Base-by-base conservation (phyloP, 2,888 invertebrate species). In the Cataglyphis livida region DNA sequence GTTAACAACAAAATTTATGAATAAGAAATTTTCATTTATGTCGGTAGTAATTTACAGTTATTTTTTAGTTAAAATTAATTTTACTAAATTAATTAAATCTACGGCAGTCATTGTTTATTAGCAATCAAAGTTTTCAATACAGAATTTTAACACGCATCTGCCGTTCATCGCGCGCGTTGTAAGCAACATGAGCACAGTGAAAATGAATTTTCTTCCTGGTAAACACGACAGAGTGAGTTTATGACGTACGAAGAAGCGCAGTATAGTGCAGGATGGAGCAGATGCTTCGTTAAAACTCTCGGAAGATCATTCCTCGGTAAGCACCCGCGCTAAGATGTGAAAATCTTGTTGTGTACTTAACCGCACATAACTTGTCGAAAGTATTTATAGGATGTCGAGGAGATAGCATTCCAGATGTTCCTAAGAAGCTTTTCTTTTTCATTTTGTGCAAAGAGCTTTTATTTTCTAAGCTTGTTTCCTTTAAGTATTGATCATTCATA, bases 281-380 rank as follows among this genome's bases (percentile, higher is more conserved):
- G 74, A 54, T 66, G 65, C 21, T 62, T 74, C 62, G 71, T 87
- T 87, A 75, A 87, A 70, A 70, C 71, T 81, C 64, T 65, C 12
- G 41, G 41, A 79, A 54, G 66, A 62, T 82, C 71, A 87, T 87
- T 64, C 32, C 78, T 81, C 32, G 15, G 73, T 74, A 35, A 25
- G 65, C 48, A 10, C 7, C 5, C 82, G 7, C 62, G 35, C n/a
- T 28, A 73, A 28, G 54, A 79, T 74, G 78, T 79, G 74, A 79
- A 74, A 79, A 79, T 51, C 51, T 51, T 51, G 51, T 51, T 59
- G 78, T 79, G 21, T 79, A 79, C 75, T 74, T 79, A 79, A 59
- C 78, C 74, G 7, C 74, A 59, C 74, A 32, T 78, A 73, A 71
- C 44, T 59, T 59, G 74, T 74, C 75, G 74, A 79, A 79, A 74